A percentile compares a stretch with the other conserved stretches of the same genome.
phyloP scores from a whole-genome alignment of 2,113 vertebrate genomes.

The Mastomys coucha region DNA sequence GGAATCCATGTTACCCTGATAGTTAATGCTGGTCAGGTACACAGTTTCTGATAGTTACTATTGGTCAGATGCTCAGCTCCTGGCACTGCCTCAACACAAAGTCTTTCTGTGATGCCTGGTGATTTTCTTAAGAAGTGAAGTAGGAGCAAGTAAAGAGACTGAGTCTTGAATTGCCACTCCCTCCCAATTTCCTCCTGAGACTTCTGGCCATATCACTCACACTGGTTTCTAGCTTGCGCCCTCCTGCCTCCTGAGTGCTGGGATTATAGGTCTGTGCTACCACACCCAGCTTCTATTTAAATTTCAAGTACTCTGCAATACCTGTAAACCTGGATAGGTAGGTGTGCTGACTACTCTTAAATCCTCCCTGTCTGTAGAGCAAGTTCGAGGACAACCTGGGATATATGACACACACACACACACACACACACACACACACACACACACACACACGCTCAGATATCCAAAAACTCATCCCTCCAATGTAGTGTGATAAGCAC shows the following conservation, averaged over 20 bases:
- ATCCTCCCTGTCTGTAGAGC: background rate
- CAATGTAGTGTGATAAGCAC: no score
- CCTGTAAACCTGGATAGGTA: background rate
- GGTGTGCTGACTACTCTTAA: background rate
- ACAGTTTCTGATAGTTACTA: background rate
- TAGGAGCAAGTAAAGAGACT: background rate
- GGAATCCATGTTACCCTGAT: background rate
- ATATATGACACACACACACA: no score
- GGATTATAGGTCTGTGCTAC: background rate
- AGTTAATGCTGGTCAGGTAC: background rate
- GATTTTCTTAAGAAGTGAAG: background rate
- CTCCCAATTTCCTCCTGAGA: background rate
- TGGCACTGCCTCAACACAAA: conserved; percentile 5
- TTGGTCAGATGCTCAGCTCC: background rate
- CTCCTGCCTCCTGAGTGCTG: background rate
- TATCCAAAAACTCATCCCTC: background rate
- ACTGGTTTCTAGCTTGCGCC: background rate
- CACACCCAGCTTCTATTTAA: background rate
- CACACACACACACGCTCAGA: background rate
- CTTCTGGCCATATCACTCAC: background rate
- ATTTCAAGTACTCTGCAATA: background rate
- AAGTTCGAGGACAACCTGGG: background rate
- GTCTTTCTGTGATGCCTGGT: background rate
- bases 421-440: no score
- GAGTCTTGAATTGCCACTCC: background rate